A percentile compares a stretch with the other conserved stretches of the same genome.
Conservation (phyloP, 2,888 invertebrate species). For the Agrenia bidenticulata region DNA sequence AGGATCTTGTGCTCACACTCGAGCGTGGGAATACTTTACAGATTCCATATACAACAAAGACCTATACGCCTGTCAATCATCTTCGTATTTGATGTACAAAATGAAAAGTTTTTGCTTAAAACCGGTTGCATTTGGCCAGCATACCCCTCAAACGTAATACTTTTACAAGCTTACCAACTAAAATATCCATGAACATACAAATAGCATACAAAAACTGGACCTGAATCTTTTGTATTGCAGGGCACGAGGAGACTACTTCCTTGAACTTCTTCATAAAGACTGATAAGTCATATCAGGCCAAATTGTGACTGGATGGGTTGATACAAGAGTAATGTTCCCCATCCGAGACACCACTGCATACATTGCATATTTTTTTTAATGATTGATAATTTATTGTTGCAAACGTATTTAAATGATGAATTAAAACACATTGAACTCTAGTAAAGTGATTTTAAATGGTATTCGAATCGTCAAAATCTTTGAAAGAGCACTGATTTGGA, state of each 20-base stretch:
- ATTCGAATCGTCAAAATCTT: constrained; percentile 19
- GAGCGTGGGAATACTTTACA: constrained; percentile 46
- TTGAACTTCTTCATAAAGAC: constrained; percentile 39
- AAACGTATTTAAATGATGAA: neutral
- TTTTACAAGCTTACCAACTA: too few species aligned
- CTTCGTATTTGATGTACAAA: constrained; percentile 42
- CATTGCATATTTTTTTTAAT: too few species aligned
- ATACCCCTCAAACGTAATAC: constrained; percentile 14
- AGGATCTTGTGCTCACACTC: constrained; percentile 39
- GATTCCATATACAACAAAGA: constrained; percentile 44
- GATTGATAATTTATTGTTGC: constrained; percentile 9
- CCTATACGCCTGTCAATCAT: constrained; percentile 41
- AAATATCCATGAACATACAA: neutral
- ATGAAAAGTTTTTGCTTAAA: constrained; percentile 42
- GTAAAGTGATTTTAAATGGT: constrained; percentile 24
- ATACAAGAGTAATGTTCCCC: too few species aligned
- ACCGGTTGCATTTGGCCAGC: constrained; percentile 42
- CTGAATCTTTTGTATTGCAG: constrained; percentile 23
- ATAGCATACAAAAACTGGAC: too few species aligned
- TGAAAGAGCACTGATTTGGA: constrained; percentile 6
- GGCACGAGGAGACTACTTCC: constrained; percentile 44
- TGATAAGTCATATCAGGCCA: too few species aligned
- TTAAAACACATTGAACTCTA: too few species aligned
- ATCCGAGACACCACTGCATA: too few species aligned
- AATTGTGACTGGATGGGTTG: too few species aligned